Evolutionary conservation across 2,797 vertebrate species (phyloP).

Genomic region (Pogoniulus pusillus): DNA sequence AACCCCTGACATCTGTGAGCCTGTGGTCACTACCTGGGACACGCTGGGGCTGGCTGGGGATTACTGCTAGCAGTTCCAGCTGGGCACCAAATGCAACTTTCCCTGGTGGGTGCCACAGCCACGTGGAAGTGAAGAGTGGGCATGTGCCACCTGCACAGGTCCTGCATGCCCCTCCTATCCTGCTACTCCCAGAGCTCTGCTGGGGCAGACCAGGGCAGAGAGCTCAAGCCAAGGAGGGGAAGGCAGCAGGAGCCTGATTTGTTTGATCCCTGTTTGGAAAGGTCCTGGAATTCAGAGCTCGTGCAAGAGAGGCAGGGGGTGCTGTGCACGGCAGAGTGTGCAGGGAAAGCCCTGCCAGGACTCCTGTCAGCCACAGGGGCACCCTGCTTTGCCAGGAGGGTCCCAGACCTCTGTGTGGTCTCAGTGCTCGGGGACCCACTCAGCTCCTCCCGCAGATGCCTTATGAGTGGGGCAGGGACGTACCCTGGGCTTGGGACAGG

Average conservation of each 20-base stretch:
- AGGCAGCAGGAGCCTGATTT: not conserved
- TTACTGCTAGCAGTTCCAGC: not conserved
- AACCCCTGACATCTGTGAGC: too few species aligned
- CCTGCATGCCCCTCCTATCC: not conserved
- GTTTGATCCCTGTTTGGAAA: not conserved
- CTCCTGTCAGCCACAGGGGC: not conserved
- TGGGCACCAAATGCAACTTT: not conserved
- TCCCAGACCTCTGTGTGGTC: accelerated
- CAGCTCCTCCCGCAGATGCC: not conserved
- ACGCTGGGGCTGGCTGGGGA: not conserved
- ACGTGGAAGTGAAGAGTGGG: accelerated
- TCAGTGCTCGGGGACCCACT: not conserved
- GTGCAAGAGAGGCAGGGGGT: not conserved
- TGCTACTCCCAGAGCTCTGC: not conserved
- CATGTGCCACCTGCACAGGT: not conserved
- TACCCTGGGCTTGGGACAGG: not conserved
- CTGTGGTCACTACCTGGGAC: accelerated
- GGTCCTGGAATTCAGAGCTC: not conserved
- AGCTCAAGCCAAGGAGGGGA: not conserved
- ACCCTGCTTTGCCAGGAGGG: not conserved
- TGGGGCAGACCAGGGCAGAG: not conserved
- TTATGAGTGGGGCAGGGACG: not conserved
- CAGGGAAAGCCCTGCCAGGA: not conserved
- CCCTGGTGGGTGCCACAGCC: not conserved
- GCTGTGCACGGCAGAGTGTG: not conserved